These are phyloP conservation scores for Nyleta sp. DNA, from an alignment of 2,888 invertebrate species.

Conservation along the genomic window DNA sequence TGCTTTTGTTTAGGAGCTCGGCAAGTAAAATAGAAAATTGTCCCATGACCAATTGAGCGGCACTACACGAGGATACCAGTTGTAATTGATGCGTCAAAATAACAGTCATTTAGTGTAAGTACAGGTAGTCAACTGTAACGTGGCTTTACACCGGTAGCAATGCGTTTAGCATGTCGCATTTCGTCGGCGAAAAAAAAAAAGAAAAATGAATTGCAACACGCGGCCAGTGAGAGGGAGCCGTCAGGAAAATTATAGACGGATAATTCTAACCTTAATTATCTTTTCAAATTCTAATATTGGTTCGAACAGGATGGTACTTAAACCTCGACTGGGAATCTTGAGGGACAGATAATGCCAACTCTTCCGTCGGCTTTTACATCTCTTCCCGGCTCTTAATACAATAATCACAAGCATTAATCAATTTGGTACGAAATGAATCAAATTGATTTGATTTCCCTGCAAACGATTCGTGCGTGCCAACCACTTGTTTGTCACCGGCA, in stretches of 20 bases:
- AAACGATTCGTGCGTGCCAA: slow-evolving; percentile 36
- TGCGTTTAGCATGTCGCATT: slow-evolving; percentile 47
- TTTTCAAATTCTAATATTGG: slow-evolving; percentile 36
- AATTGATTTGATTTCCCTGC: slow-evolving; percentile 3
- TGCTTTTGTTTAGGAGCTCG: not conserved
- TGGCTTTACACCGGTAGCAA: slow-evolving; percentile 43
- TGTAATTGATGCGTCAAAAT: slow-evolving; percentile 57
- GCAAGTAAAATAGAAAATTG: slow-evolving; percentile 28
- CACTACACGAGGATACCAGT: slow-evolving; percentile 1
- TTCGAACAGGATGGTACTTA: slow-evolving; percentile 23
- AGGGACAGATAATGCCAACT: too few relatives aligned
- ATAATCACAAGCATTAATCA: slow-evolving; percentile 1
- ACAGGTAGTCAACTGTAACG: slow-evolving; percentile 50
- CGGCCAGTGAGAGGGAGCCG: slow-evolving; percentile 18
- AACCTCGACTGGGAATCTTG: not conserved
- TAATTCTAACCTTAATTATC: slow-evolving; percentile 34
- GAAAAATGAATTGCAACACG: slow-evolving; percentile 35
- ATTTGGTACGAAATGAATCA: not conserved
- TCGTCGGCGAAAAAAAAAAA: not conserved
- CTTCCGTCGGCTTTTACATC: too few relatives aligned
- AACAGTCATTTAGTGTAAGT: slow-evolving; percentile 50
- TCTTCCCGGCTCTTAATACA: not conserved
- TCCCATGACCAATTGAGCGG: slow-evolving; percentile 20
- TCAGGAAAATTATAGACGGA: slow-evolving; percentile 28
- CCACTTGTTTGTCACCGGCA: slow-evolving; percentile 47